phyloP scores from a whole-genome alignment of 2,888 invertebrate genomes.

The Andrena marginata region DNA sequence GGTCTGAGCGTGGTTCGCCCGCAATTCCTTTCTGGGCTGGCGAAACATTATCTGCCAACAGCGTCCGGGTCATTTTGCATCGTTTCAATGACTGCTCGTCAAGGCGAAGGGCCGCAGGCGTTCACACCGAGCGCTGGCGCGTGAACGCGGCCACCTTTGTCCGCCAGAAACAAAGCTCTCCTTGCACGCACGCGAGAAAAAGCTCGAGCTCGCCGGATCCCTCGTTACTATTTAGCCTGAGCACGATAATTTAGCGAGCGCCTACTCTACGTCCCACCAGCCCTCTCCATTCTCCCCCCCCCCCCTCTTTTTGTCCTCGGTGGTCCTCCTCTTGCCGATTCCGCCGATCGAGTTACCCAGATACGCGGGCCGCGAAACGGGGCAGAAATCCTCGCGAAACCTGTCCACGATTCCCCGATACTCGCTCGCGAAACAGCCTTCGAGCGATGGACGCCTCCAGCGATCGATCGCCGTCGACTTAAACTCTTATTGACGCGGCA shows the following conservation, averaged over 20 bases:
- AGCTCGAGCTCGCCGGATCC: conserved; percentile 34
- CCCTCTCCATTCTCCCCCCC: conserved; percentile 19
- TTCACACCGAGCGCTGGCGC: conserved; percentile 44
- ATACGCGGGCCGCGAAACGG: conserved; percentile 28
- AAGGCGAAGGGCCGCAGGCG: conserved; percentile 44
- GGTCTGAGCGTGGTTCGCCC: neutral
- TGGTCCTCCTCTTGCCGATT: conserved; percentile 25
- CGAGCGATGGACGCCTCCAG: neutral
- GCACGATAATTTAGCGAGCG: conserved; percentile 56
- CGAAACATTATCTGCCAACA: conserved; percentile 51
- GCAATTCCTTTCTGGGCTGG: conserved; percentile 6
- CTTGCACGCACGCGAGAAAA: conserved; percentile 43
- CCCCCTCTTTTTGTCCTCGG: conserved; percentile 34
- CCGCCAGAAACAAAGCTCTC: conserved; percentile 57
- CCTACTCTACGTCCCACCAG: conserved; percentile 17
- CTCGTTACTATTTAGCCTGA: conserved; percentile 66
- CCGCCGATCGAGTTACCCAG: conserved; percentile 63
- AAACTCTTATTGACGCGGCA: conserved; percentile 45
- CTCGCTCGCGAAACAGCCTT: conserved; percentile 7
- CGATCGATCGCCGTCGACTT: conserved; percentile 29
- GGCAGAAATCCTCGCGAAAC: conserved; percentile 46
- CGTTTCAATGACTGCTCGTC: conserved; percentile 63
- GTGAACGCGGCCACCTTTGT: conserved; percentile 58
- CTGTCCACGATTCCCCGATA: conserved; percentile 46
- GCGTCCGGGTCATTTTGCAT: conserved; percentile 49